These are phyloP conservation scores for Parus major DNA, from an alignment of 2,113 vertebrate species.

Conservation along the genomic window DNA sequence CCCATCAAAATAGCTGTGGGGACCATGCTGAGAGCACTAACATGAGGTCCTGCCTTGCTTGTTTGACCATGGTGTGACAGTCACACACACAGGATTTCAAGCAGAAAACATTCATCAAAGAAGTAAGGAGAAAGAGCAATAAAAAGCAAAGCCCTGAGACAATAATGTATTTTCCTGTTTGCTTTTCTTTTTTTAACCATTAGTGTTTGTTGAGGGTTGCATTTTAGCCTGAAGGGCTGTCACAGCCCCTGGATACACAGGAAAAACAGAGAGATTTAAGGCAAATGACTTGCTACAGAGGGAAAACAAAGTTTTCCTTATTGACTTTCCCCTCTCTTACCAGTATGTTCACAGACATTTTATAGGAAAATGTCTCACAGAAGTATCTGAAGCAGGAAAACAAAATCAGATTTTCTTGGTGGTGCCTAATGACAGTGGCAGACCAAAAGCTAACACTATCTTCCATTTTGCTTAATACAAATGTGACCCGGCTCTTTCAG, in stretches of 20 bases:
- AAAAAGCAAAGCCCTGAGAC: neutral
- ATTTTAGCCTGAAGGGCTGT: neutral
- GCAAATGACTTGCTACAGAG: neutral
- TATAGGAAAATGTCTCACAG: neutral
- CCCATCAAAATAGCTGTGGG: neutral
- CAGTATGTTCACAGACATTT: neutral
- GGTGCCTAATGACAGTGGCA: neutral
- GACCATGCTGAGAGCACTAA: neutral
- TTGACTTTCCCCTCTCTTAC: neutral
- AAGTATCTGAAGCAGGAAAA: neutral
- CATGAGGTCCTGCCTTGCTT: neutral
- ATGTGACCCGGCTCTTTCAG: neutral
- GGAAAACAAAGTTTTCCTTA: neutral
- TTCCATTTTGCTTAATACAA: neutral
- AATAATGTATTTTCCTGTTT: neutral
- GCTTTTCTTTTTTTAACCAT: neutral
- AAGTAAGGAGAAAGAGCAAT: neutral
- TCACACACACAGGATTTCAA: neutral
- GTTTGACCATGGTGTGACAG: neutral
- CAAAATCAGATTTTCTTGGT: neutral
- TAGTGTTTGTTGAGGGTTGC: neutral
- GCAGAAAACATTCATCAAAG: neutral
- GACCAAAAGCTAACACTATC: neutral
- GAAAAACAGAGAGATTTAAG: neutral
- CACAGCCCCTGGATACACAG: neutral